Conservation (phyloP, 2,797 vertebrate genomes). For the Scyliorhinus canicula region DNA sequence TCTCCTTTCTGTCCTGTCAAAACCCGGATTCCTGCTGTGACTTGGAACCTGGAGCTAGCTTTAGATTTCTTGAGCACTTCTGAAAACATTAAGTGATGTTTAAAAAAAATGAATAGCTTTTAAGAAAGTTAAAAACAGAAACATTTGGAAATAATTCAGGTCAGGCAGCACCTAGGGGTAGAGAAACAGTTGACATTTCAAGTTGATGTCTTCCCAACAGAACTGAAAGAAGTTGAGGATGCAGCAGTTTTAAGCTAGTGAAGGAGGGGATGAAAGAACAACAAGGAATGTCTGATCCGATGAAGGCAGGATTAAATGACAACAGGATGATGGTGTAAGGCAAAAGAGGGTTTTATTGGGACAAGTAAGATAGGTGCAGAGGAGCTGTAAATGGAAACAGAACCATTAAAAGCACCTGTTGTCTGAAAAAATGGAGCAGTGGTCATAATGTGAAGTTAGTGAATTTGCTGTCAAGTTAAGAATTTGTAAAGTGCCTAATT, state of each 20-base stretch:
- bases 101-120: neutral
- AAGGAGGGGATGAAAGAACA: neutral
- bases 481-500: too few species aligned
- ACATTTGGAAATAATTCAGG: neutral
- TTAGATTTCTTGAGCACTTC: neutral
- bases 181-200: neutral
- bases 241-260: neutral
- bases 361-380: neutral
- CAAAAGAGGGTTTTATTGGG: neutral
- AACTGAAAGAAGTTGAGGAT: neutral
- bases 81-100: too few species aligned
- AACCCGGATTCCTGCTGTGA: neutral
- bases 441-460: neutral
- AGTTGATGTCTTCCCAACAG: neutral
- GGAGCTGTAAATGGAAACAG: neutral
- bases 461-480: too few species aligned
- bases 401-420: neutral
- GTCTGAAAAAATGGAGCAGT: neutral
- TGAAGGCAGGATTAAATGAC: neutral
- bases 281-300: neutral
- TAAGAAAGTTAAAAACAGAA: neutral
- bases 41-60: neutral
- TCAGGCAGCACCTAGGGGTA: neutral
- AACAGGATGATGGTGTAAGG: neutral
- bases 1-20: neutral